These are phyloP conservation scores for Rhea americana DNA, from an alignment of 2,113 vertebrate species.

Conservation along the genomic window DNA sequence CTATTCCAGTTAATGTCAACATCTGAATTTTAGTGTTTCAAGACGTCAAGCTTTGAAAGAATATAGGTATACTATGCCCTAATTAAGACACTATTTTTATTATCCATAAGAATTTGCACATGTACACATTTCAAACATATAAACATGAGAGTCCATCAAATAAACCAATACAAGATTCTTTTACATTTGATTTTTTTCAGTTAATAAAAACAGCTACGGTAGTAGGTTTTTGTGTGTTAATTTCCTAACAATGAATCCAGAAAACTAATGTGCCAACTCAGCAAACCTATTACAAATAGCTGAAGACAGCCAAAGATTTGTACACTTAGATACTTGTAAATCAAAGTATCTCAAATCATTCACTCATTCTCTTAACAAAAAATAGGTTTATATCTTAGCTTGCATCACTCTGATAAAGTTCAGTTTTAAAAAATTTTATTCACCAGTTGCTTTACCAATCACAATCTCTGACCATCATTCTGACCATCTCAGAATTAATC, in stretches of 20 bases:
- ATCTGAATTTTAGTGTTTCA: not conserved
- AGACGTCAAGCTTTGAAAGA: not conserved
- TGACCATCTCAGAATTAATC: not conserved
- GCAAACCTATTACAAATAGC: not conserved
- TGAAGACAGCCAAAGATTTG: not conserved
- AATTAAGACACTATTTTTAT: not conserved
- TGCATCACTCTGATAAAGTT: not conserved
- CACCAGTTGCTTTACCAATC: not conserved
- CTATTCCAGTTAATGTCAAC: not conserved
- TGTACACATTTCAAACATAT: not conserved
- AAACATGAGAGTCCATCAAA: not conserved
- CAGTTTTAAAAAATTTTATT: not conserved
- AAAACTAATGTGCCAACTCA: not conserved
- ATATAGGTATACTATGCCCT: not conserved
- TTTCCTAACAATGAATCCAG: not conserved
- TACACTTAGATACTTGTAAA: not conserved
- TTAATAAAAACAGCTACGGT: not conserved
- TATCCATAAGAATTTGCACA: not conserved
- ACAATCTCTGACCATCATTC: not conserved
- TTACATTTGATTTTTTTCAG: rapidly evolving
- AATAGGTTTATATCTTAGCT: not conserved
- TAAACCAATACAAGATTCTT: not conserved
- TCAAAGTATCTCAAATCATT: not conserved
- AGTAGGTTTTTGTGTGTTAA: not conserved
- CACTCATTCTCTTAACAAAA: not conserved